Conservation (phyloP, 2,888 invertebrate genomes). For the Schizaphis graminum region DNA sequence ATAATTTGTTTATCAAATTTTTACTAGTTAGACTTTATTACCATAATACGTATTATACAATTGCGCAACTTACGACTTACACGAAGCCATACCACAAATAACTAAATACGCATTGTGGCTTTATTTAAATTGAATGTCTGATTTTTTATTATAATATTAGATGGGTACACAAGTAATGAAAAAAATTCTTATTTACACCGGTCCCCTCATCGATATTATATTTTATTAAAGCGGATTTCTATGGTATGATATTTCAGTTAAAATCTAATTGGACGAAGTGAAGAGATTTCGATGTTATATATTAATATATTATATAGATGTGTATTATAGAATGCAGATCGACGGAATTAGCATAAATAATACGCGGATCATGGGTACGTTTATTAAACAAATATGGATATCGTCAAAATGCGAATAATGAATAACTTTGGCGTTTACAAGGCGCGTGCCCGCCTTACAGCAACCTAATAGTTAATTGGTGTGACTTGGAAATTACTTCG, state of each 20-base stretch:
- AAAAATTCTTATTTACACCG: background rate
- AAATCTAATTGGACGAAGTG: background rate
- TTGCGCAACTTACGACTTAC: background rate
- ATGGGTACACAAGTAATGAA: too few species aligned
- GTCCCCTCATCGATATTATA: background rate
- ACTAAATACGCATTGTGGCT: background rate
- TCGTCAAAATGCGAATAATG: constrained; percentile 4
- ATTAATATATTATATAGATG: background rate
- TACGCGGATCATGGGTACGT: background rate
- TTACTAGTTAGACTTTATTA: background rate
- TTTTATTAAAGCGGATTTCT: background rate
- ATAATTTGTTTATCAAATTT: background rate
- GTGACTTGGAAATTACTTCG: constrained; percentile 23
- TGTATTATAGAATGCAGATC: background rate
- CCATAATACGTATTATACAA: too few species aligned
- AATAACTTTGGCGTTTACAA: constrained; percentile 24
- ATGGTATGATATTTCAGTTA: background rate
- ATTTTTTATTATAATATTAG: background rate
- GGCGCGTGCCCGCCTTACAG: background rate
- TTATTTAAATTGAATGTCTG: background rate
- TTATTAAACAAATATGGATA: constrained; percentile 22
- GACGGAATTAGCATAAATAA: background rate
- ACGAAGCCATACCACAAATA: background rate
- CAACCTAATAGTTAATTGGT: constrained; percentile 5
- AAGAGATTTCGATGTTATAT: background rate